Percentiles rank a stretch among this genome's conserved stretches.
Evolutionary conservation across 2,888 invertebrate genomes (phyloP).

Genomic region (Diplolepis rosae): DNA sequence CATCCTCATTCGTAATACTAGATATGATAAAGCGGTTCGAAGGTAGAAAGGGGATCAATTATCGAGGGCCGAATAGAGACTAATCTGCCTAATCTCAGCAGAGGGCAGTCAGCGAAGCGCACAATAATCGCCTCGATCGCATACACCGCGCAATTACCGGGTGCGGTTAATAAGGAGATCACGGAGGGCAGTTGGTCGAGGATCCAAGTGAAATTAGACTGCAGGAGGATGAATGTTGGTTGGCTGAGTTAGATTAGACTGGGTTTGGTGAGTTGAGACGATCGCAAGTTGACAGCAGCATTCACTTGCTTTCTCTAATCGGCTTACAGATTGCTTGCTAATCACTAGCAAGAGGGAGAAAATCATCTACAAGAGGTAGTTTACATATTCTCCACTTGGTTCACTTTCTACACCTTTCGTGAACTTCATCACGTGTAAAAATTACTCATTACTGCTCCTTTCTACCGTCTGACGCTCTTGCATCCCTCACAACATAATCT

Average conservation of each 20-base stretch:
- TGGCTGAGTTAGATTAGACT: constrained; percentile 46
- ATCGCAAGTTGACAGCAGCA: constrained; percentile 54
- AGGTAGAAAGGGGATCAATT: constrained; percentile 29
- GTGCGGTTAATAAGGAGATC: constrained; percentile 74
- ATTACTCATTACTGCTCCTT: constrained; percentile 40
- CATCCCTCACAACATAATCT: not conserved
- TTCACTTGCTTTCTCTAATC: constrained; percentile 68
- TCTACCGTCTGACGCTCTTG: not conserved
- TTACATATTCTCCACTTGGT: not conserved
- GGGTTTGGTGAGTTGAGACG: constrained; percentile 50
- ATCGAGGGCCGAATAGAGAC: constrained; percentile 51
- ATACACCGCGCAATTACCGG: constrained; percentile 69
- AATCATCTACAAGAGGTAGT: not conserved
- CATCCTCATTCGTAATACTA: too few relatives aligned
- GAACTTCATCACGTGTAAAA: constrained; percentile 39
- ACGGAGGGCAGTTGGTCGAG: constrained; percentile 55
- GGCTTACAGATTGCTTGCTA: constrained; percentile 72
- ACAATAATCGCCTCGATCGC: constrained; percentile 67
- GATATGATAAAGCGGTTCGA: not conserved
- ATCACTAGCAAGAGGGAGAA: constrained; percentile 64
- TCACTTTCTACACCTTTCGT: not conserved
- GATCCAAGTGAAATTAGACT: constrained; percentile 30
- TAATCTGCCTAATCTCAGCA: constrained; percentile 71
- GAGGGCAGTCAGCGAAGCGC: constrained; percentile 66
- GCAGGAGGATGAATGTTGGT: constrained; percentile 44